phyloP scores from a whole-genome alignment of 1,140 invertebrate species.

The Nixonia krombeini region DNA sequence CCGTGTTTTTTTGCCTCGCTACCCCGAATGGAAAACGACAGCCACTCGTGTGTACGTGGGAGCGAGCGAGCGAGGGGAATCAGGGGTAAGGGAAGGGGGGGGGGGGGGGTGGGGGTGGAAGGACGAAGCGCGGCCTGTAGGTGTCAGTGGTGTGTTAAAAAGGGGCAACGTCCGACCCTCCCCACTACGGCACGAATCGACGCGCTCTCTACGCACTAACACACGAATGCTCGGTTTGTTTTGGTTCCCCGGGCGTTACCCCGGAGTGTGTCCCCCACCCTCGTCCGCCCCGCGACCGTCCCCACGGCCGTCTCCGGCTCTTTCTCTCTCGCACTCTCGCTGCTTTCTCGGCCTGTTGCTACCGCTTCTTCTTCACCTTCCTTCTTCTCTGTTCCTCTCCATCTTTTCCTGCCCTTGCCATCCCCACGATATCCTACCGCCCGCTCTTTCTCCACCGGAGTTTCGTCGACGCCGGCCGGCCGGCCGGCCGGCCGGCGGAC shows the following conservation, averaged over 20 bases:
- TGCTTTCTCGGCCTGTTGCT: neutral
- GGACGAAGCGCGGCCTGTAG: constrained; percentile 42
- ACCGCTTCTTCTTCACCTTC: constrained; percentile 27
- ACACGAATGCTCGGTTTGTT: constrained; percentile 66
- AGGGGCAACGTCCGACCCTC: constrained; percentile 72
- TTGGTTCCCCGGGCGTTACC: constrained; percentile 72
- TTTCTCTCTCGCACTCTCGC: constrained; percentile 13
- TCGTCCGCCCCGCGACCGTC: constrained; percentile 7
- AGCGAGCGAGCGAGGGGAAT: neutral
- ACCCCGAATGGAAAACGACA: neutral
- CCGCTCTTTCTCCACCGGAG: neutral
- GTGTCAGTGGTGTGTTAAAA: constrained; percentile 59
- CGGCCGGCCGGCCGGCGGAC: too few relatives aligned
- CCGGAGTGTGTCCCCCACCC: constrained; percentile 41
- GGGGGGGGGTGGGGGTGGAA: neutral
- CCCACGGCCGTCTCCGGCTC: constrained; percentile 14
- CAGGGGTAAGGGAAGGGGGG: neutral
- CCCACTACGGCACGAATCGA: constrained; percentile 63
- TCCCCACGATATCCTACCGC: constrained; percentile 25
- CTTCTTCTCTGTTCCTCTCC: too few relatives aligned
- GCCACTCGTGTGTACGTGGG: neutral
- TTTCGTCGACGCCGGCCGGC: neutral
- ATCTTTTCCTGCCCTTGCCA: constrained; percentile 25
- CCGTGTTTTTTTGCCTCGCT: neutral
- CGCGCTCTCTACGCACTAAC: constrained; percentile 60